These are phyloP conservation scores for Nettapus auritus DNA, from an alignment of 2,113 vertebrate genomes.

Conservation along the genomic window DNA sequence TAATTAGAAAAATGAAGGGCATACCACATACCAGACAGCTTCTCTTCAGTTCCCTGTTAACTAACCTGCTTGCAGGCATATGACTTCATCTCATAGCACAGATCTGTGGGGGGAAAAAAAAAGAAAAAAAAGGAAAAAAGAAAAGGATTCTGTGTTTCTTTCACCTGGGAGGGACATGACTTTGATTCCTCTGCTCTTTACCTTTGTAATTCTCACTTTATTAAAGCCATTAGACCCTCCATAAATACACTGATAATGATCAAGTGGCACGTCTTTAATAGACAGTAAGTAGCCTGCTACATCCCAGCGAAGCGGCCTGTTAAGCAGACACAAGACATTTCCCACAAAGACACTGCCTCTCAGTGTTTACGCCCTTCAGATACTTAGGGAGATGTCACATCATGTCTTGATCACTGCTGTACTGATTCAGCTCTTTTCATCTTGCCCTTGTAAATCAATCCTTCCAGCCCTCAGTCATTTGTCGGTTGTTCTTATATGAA, in stretches of 20 bases:
- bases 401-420: neutral
- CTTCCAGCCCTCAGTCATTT: constrained; percentile 56
- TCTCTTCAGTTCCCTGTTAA: neutral
- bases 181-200: neutral
- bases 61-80: neutral
- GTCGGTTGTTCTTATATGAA: constrained; percentile 44
- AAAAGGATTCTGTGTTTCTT: neutral
- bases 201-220: neutral
- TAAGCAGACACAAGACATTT: constrained; percentile 2
- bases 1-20: neutral
- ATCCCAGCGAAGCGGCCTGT: neutral
- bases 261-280: neutral
- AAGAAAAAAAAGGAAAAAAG: too few relatives aligned
- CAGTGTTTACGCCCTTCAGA: neutral
- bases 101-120: neutral
- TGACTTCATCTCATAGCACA: neutral
- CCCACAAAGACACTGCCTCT: constrained; percentile 2
- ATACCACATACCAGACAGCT: neutral
- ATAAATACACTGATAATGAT: neutral
- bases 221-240: neutral
- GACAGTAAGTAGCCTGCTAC: neutral
- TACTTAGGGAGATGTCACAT: constrained; percentile 46
- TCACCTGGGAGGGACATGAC: neutral
- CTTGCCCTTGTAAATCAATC: constrained; percentile 71
- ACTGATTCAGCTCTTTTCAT: constrained; percentile 63